Base-by-base conservation (phyloP, 2,888 invertebrate genomes). In the Macroteleia sp. region DNA sequence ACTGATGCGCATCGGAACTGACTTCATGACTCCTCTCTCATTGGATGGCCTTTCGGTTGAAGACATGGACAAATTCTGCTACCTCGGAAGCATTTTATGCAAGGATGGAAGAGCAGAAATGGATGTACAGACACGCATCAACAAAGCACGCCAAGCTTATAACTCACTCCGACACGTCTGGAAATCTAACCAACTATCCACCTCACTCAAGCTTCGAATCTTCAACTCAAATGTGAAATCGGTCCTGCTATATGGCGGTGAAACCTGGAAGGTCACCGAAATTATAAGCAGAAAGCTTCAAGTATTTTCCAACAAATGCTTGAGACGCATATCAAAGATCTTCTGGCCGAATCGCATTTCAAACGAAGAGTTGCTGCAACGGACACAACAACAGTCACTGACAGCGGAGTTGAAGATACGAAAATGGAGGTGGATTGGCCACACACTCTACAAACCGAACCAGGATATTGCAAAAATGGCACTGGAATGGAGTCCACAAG, bases 391-490 rank as follows among this genome's bases (percentile, higher is more conserved):
- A 12, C 12, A 20, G 0, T 16, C 39, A 3, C 2, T 59, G 12
- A 0, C 30, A 8, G 12, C n/a, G 14, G 42, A 54, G 3, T 30
- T 57, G 9, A 19, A n/a, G n/a, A 5, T 16, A 6, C 25, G 42
- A 12, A 57, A 57, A n/a, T 57, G 56, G 42, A 42, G 28, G 0
- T 57, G 42, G 42, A 57, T 57, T 42, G 42, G 30, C 9, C 22
- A 36, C 12, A 42, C 41, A 14, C 19, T 57, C 10, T n/a, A n/a
- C n/a, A n/a, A n/a, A n/a, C n/a, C n/a, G n/a, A n/a, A n/a, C n/a
- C n/a, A n/a, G n/a, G n/a, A n/a, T n/a, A n/a, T n/a, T n/a, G n/a
- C n/a, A n/a, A n/a, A n/a, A n/a, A n/a, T n/a, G n/a, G n/a, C n/a
- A n/a, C n/a, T n/a, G n/a, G n/a, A n/a, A n/a, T n/a, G n/a, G n/a